Conservation (phyloP, 1,140 invertebrate species). For the Aphaenogaster rudis region DNA sequence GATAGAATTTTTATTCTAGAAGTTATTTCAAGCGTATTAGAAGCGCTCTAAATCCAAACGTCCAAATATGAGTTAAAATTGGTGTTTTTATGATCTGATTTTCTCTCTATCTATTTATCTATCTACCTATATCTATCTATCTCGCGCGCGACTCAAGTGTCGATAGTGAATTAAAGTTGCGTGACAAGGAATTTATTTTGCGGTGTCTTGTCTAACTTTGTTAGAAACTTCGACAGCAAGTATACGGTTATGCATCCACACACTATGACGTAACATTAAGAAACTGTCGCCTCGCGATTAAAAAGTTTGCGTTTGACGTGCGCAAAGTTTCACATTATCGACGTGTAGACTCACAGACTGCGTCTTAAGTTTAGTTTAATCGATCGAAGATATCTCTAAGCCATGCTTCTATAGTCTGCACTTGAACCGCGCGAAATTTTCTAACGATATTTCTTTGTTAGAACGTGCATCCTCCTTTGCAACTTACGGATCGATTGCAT, state of each 20-base stretch:
- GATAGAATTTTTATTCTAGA: neutral
- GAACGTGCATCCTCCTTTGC: too few species aligned
- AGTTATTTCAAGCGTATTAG: neutral
- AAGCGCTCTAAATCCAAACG: neutral
- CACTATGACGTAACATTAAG: conserved; percentile 36
- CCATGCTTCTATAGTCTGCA: too few species aligned
- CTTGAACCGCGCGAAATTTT: too few species aligned
- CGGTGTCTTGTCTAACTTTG: conserved; percentile 55
- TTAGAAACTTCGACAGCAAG: conserved; percentile 40
- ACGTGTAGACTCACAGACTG: neutral
- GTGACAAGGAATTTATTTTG: conserved; percentile 62
- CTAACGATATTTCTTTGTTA: too few species aligned
- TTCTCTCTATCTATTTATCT: neutral
- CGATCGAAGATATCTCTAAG: neutral
- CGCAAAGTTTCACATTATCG: conserved; percentile 52
- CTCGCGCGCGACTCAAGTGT: conserved; percentile 19
- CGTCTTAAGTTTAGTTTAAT: conserved; percentile 37
- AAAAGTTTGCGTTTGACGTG: conserved; percentile 52
- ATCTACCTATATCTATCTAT: neutral
- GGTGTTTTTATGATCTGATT: neutral
- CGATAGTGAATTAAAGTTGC: conserved; percentile 62
- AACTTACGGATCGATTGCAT: too few species aligned
- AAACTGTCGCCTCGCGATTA: conserved; percentile 59
- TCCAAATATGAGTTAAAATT: neutral
- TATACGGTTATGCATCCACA: conserved; percentile 5